Evolutionary conservation across 2,113 vertebrate species (phyloP).

Genomic region (Xiphophorus hellerii): DNA sequence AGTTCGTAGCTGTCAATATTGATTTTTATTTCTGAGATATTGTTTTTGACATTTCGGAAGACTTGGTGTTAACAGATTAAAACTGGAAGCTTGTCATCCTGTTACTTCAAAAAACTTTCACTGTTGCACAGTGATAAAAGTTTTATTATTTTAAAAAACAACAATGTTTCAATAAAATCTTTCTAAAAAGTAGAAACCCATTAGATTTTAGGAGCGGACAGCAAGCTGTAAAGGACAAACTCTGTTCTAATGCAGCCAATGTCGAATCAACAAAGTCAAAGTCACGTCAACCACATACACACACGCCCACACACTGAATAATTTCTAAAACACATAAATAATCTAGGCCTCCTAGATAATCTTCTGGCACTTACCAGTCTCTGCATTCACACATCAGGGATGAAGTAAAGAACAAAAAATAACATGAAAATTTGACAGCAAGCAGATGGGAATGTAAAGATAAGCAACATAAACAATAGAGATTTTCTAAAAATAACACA

Average conservation of each 20-base stretch:
- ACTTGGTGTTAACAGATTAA: not conserved
- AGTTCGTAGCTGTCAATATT: not conserved
- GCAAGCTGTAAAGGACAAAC: not conserved
- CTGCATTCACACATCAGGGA: conserved; percentile 51
- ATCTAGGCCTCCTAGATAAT: not conserved
- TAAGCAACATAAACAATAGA: conserved; percentile 35
- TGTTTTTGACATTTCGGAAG: not conserved
- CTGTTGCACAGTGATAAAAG: not conserved
- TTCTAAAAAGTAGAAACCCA: conserved; percentile 1
- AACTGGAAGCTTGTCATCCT: not conserved
- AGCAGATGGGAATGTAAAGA: conserved; percentile 21
- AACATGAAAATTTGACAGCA: conserved; percentile 28
- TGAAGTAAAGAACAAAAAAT: conserved; percentile 54
- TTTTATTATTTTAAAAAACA: not conserved
- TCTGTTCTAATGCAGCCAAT: conserved; percentile 20
- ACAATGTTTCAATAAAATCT: not conserved
- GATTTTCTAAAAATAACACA: conserved; percentile 30
- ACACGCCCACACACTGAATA: conserved; percentile 10
- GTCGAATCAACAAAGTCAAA: conserved; percentile 10
- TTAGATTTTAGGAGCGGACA: conserved; percentile 3
- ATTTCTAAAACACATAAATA: conserved; percentile 2
- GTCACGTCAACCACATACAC: conserved; percentile 11
- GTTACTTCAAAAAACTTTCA: too few relatives aligned
- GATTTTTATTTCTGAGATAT: too few relatives aligned
- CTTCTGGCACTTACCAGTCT: conserved; percentile 59